Base-by-base conservation (phyloP, 2,113 vertebrate species). In the Crotophaga sulcirostris region DNA sequence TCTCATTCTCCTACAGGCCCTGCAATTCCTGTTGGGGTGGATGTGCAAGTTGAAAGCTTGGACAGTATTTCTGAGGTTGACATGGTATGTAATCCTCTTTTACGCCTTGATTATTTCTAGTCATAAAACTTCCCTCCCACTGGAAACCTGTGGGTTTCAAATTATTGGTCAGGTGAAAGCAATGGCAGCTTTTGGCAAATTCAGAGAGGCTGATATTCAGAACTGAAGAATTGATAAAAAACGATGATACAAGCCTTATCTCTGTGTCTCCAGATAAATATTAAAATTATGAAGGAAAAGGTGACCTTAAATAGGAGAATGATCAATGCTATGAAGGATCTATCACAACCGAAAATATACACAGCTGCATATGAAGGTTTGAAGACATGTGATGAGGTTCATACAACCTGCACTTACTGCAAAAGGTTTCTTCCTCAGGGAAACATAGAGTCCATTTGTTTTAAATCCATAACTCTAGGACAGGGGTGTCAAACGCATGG, bases 1-100 rank as follows among this genome's bases (percentile, higher is more conserved):
- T 95, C 49, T 96, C n/a, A 36, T 96, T 97, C 78, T 96, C 60
- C 77, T 83, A 21, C 97, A 99, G 99, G 99, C 82, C 99, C 99
- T 56, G 99, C 99, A 12, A 99, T 99, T 88, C 99, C 99, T 6
- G 99, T 99, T 78, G 99, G 99, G 10, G 98, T 99, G 81, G 99
- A 99, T 91, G 99, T 99, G 58, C 99, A 99, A 97, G 98, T 99
- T 95, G 99, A 99, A 97, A 99, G 99, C 69, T 97, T 99, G 97
- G 99, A 99, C 97, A 99, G 99, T 95, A 99, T 99, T 97, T 99
- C 99, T 33, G 99, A 99, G 96, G 99, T 99, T 70, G 99, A 99
- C 98, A 99, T 99, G 99, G 99, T 99, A 97, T 0, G 98, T 75
- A 81, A 55, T 8, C 23, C 56, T 70, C 34, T 62, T 36, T 51